Percentiles rank a stretch among this genome's conserved stretches.
These are phyloP conservation scores for Microtus pennsylvanicus DNA, from an alignment of 2,113 vertebrate species.

Conservation along the genomic window DNA sequence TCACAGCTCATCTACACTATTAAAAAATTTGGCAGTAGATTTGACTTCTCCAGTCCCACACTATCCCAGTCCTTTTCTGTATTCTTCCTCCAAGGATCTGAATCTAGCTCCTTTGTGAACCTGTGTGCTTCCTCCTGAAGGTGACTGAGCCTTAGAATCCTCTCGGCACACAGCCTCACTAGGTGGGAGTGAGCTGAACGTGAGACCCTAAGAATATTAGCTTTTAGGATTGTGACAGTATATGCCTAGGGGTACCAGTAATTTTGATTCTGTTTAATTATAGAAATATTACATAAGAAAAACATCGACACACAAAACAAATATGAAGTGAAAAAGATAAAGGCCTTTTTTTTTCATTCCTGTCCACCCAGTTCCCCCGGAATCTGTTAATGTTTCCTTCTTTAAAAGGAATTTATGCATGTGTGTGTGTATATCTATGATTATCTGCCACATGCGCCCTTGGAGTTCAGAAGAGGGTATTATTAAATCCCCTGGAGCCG, in stretches of 20 bases:
- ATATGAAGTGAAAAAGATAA: slow-evolving; percentile 22
- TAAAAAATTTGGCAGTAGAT: not conserved
- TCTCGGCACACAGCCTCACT: not conserved
- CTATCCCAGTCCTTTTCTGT: not conserved
- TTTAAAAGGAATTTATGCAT: not conserved
- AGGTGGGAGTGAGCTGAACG: not conserved
- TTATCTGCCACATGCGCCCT: not conserved
- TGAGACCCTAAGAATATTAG: not conserved
- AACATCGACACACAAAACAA: not conserved
- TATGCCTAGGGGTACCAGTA: not conserved
- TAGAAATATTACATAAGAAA: not conserved
- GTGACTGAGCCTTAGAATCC: not conserved
- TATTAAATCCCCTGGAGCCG: not conserved
- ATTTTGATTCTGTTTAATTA: slow-evolving; percentile 36
- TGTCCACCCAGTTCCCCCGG: not conserved
- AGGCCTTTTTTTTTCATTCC: not conserved
- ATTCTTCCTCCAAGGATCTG: not conserved
- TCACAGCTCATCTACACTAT: not conserved
- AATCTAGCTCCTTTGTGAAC: slow-evolving; percentile 35
- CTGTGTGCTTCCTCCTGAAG: not conserved
- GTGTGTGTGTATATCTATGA: not conserved
- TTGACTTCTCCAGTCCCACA: not conserved
- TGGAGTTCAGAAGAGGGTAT: not conserved
- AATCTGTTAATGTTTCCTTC: not conserved
- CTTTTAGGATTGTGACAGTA: not conserved